These are phyloP conservation scores for zebrafish (Danio rerio) DNA, from an alignment of 2,113 vertebrate species.

Conservation along the genomic window GRCz12tu NC_133189.1:49147501-49148000, in stretches of 20 bases:
- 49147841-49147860: slow-evolving; percentile 45
- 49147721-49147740: slow-evolving; percentile 54
- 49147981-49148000: slow-evolving; percentile 13
- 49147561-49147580: neutral
- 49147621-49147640: slow-evolving; percentile 30
- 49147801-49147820: slow-evolving; percentile 70
- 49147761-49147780: slow-evolving; percentile 55
- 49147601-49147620: neutral
- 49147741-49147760: slow-evolving; percentile 59
- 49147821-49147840: slow-evolving; percentile 57
- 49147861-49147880: slow-evolving; percentile 58
- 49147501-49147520: no score
- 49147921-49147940: slow-evolving; percentile 59
- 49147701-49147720: slow-evolving; percentile 51
- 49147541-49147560: neutral
- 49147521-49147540: no score
- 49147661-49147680: slow-evolving; percentile 25
- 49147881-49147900: slow-evolving; percentile 61
- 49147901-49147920: slow-evolving; percentile 54
- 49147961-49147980: slow-evolving; percentile 58
- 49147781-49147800: slow-evolving; percentile 63
- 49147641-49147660: slow-evolving; percentile 17
- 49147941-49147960: slow-evolving; percentile 41
- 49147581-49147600: neutral
- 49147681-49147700: slow-evolving; percentile 60